These are phyloP conservation scores for Oncorhynchus clarkii DNA, from an alignment of 2,113 vertebrate genomes.

Conservation along the genomic window DNA sequence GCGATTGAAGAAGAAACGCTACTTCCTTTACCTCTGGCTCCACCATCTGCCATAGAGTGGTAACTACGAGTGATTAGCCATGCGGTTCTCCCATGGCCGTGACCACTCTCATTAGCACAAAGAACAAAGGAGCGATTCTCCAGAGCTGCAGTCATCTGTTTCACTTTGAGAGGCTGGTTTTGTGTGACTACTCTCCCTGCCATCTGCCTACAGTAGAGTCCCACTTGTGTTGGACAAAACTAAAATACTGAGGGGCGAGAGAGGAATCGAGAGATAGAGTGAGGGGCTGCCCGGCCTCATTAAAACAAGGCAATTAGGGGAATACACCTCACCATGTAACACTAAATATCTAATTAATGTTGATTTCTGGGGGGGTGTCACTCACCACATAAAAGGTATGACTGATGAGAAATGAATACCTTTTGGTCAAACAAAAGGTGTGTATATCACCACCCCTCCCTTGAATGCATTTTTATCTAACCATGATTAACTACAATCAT, in stretches of 20 bases:
- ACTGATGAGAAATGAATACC: slow-evolving; percentile 25
- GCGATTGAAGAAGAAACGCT: neutral
- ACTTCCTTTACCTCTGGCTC: slow-evolving; percentile 74
- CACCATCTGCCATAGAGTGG: slow-evolving; percentile 67
- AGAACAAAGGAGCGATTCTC: slow-evolving; percentile 79
- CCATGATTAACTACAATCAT: too few species aligned
- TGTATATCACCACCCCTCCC: too few species aligned
- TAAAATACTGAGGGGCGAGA: slow-evolving; percentile 48
- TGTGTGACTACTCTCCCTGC: slow-evolving; percentile 75
- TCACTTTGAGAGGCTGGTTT: slow-evolving; percentile 82
- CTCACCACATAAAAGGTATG: slow-evolving; percentile 17
- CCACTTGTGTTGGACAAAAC: slow-evolving; percentile 55
- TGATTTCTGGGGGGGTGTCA: slow-evolving; percentile 18
- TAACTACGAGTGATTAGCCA: slow-evolving; percentile 80
- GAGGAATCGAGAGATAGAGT: slow-evolving; percentile 34
- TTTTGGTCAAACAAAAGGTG: slow-evolving; percentile 1
- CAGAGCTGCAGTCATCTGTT: slow-evolving; percentile 78
- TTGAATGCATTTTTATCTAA: too few species aligned
- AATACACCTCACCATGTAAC: slow-evolving; percentile 27
- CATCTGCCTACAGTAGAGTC: slow-evolving; percentile 80
- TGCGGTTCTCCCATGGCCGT: slow-evolving; percentile 65
- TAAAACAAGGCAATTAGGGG: slow-evolving; percentile 6
- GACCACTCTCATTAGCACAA: slow-evolving; percentile 83
- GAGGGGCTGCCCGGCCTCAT: slow-evolving; percentile 16
- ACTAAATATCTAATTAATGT: slow-evolving; percentile 38